Evolutionary conservation across 2,797 vertebrate genomes (phyloP).

Genomic region (Pelodytes ibericus): DNA sequence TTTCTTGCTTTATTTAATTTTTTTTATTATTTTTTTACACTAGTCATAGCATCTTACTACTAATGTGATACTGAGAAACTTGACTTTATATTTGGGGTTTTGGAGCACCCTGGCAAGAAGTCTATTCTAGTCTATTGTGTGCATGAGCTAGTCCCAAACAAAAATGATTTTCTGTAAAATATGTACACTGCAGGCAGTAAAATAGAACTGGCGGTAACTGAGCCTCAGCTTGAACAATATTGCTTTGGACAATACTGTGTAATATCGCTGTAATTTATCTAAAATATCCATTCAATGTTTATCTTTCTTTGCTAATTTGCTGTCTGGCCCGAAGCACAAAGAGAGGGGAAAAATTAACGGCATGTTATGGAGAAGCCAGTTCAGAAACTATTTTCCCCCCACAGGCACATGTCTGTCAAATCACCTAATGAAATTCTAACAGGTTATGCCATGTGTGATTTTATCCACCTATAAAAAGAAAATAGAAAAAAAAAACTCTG

Average conservation of each 20-base stretch:
- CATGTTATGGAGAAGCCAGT: conserved; percentile 28
- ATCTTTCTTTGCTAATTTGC: conserved; percentile 26
- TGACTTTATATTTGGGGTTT: too few species aligned
- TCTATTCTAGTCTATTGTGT: neutral
- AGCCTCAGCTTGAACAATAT: conserved; percentile 13
- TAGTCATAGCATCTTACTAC: too few species aligned
- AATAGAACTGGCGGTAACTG: conserved; percentile 11
- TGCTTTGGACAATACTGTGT: conserved; percentile 31
- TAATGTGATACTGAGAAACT: too few species aligned
- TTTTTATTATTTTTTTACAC: too few species aligned
- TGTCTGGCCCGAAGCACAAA: conserved; percentile 4
- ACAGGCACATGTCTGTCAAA: conserved; percentile 4
- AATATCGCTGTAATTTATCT: conserved; percentile 15
- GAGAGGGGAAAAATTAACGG: conserved; percentile 7
- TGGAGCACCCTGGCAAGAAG: conserved; percentile 1
- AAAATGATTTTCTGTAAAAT: neutral
- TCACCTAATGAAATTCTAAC: conserved; percentile 4
- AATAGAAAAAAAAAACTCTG: too few species aligned
- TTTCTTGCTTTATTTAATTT: too few species aligned
- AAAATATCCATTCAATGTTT: neutral
- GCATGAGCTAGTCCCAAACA: neutral
- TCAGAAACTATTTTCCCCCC: conserved; percentile 20
- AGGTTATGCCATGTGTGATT: too few species aligned
- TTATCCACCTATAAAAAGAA: too few species aligned
- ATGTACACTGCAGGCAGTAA: conserved; percentile 9